Conservation (phyloP, 2,797 vertebrate species). For the Danio aesculapii region DNA sequence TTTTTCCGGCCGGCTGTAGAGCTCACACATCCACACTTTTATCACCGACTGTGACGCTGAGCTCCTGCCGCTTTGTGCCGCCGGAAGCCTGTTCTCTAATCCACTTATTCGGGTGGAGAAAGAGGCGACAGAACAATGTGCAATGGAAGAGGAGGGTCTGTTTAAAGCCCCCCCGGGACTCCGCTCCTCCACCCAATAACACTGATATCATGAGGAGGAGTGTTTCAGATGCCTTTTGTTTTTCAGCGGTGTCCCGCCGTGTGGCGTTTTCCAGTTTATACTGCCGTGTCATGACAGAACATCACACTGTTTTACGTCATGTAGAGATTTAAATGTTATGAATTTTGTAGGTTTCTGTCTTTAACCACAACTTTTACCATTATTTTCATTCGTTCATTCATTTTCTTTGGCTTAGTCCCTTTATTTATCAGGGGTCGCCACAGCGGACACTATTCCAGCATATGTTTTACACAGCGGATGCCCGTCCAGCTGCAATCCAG, state of each 20-base stretch:
- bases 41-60: slow-evolving; percentile 85
- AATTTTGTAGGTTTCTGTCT: too few relatives aligned
- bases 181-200: slow-evolving; percentile 45
- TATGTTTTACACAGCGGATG: too few relatives aligned
- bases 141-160: slow-evolving; percentile 71
- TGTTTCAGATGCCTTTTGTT: slow-evolving; percentile 10
- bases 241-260: background rate
- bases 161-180: slow-evolving; percentile 56
- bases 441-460: too few relatives aligned
- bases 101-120: slow-evolving; percentile 87
- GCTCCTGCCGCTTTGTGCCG: slow-evolving; percentile 82
- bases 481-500: too few relatives aligned
- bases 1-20: slow-evolving; percentile 81
- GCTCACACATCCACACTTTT: slow-evolving; percentile 85
- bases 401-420: too few relatives aligned
- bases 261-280: too few relatives aligned
- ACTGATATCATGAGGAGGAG: slow-evolving; percentile 40
- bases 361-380: too few relatives aligned
- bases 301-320: too few relatives aligned
- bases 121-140: slow-evolving; percentile 71
- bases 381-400: too few relatives aligned
- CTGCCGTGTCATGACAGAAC: too few relatives aligned
- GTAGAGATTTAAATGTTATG: too few relatives aligned
- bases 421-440: too few relatives aligned
- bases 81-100: slow-evolving; percentile 84